phyloP scores from a whole-genome alignment of 1,140 invertebrate species.

The Pseudomyrmex cubaensis region DNA sequence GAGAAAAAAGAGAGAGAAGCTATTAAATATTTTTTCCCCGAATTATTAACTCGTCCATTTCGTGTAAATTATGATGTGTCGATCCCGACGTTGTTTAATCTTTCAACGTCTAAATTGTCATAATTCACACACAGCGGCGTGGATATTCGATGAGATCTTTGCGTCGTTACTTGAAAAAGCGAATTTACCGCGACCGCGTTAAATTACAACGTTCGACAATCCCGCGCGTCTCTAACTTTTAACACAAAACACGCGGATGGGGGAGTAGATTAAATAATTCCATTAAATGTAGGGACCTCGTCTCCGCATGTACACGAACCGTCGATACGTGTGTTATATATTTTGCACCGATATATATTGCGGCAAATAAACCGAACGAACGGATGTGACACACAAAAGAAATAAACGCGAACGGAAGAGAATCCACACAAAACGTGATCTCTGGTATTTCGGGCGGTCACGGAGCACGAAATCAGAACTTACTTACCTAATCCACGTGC shows the following conservation, averaged over 20 bases:
- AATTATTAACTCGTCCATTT: not conserved
- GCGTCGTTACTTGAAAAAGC: too few relatives aligned
- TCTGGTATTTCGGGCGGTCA: slow-evolving; percentile 28
- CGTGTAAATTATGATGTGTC: not conserved
- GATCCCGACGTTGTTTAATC: not conserved
- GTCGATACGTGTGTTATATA: not conserved
- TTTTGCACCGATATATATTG: too few relatives aligned
- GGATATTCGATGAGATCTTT: not conserved
- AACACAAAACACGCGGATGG: not conserved
- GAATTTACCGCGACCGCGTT: not conserved
- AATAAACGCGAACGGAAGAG: slow-evolving; percentile 6
- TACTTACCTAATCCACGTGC: slow-evolving; percentile 69
- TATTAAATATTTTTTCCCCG: too few relatives aligned
- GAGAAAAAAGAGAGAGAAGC: too few relatives aligned
- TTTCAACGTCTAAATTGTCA: not conserved
- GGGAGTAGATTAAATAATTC: slow-evolving; percentile 18
- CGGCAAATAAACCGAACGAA: not conserved
- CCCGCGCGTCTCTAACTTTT: too few relatives aligned
- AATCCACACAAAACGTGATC: slow-evolving; percentile 33
- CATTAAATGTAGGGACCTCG: not conserved
- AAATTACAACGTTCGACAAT: not conserved
- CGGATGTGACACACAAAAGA: not conserved
- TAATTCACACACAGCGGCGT: not conserved
- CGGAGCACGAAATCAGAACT: slow-evolving; percentile 61
- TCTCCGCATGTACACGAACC: too few relatives aligned